A percentile compares a stretch with the other conserved stretches of the same genome.
Evolutionary conservation across 2,888 invertebrate species (phyloP).

Genomic region (Caenorhabditis plicata): DNA sequence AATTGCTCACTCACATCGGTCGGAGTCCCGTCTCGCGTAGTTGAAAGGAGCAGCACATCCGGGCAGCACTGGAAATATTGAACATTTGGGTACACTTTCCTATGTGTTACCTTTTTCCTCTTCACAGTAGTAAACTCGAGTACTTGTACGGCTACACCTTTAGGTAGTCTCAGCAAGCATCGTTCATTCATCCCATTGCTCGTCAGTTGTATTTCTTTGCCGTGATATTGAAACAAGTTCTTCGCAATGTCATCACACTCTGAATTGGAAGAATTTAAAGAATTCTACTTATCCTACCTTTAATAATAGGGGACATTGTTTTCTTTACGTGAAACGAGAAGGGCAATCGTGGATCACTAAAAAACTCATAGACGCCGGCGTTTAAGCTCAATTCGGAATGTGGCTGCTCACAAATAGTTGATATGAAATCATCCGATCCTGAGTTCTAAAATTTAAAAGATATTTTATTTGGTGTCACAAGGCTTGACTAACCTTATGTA

Average conservation of each 20-base stretch:
- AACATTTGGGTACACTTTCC: no score
- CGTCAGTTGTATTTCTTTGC: not conserved
- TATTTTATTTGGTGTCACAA: no score
- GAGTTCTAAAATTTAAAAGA: no score
- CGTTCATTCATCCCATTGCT: not conserved
- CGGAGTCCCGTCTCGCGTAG: slow-evolving; percentile 2
- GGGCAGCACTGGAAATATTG: slow-evolving; percentile 18
- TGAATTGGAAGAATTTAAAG: slow-evolving; percentile 3
- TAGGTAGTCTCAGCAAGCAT: not conserved
- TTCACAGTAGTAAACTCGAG: not conserved
- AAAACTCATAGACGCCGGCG: slow-evolving; percentile 10
- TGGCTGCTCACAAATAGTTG: slow-evolving; percentile 9
- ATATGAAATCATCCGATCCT: not conserved
- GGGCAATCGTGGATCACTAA: no score
- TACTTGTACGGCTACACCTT: no score
- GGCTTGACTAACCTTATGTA: no score
- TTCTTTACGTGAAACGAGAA: slow-evolving; percentile 15
- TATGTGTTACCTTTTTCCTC: no score
- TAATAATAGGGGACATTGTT: not conserved
- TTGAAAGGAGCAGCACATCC: slow-evolving; percentile 14
- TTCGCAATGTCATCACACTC: not conserved
- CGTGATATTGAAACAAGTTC: not conserved
- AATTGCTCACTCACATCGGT: slow-evolving; percentile 11
- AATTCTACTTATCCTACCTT: no score
- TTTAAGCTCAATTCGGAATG: slow-evolving; percentile 8